Percentiles rank a stretch among this genome's conserved stretches.
Evolutionary conservation across 2,888 invertebrate genomes (phyloP).

Genomic region (Diploptera punctata): DNA sequence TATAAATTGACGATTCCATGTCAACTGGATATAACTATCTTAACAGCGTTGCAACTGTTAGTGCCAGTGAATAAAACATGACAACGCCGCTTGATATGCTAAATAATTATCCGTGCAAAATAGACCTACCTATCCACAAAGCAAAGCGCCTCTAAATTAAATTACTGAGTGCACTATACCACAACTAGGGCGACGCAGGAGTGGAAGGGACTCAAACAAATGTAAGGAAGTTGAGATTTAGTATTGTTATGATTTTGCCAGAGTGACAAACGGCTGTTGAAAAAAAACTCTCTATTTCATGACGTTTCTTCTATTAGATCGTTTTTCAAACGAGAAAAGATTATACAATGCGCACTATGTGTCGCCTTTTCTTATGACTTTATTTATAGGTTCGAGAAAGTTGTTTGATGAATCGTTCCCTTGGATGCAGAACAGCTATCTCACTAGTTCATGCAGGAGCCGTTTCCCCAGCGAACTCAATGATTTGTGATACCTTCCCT

Average conservation of each 20-base stretch:
- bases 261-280: conserved; percentile 34
- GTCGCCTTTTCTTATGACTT: conserved; percentile 13
- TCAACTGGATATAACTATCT: too few species aligned
- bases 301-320: conserved; percentile 35
- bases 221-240: too few species aligned
- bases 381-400: conserved; percentile 16
- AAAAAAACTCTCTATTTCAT: conserved; percentile 27
- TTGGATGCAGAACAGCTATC: conserved; percentile 6
- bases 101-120: too few species aligned
- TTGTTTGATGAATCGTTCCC: conserved; percentile 31
- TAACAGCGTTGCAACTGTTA: too few species aligned
- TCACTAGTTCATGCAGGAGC: conserved; percentile 3
- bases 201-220: too few species aligned
- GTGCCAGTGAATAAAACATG: too few species aligned
- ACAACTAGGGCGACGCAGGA: too few species aligned
- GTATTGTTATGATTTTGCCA: not conserved
- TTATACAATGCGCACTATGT: conserved; percentile 23
- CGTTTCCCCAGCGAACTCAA: not conserved
- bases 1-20: too few species aligned
- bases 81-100: too few species aligned
- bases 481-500: not conserved
- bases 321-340: conserved; percentile 33
- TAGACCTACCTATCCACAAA: too few species aligned
- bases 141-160: too few species aligned
- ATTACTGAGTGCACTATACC: too few species aligned